These are phyloP conservation scores for Leucopsar rothschildi DNA, from an alignment of 2,113 vertebrate species.

Conservation along the genomic window DNA sequence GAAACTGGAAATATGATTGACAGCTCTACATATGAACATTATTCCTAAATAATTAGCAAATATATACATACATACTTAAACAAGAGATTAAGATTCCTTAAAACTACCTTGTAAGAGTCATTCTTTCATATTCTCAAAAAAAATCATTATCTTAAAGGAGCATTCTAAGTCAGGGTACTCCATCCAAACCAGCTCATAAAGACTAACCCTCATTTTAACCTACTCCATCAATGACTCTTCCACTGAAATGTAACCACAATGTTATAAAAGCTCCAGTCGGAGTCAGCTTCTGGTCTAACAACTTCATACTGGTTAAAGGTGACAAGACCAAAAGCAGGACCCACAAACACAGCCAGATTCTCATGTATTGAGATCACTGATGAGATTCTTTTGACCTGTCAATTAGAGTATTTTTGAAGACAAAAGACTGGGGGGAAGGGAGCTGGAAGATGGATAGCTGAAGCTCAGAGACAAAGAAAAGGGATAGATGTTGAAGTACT, in stretches of 20 bases:
- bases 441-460: neutral
- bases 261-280: neutral
- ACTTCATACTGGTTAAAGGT: neutral
- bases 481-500: neutral
- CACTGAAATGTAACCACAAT: neutral
- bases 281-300: neutral
- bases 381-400: constrained; percentile 36
- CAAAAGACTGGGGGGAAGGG: constrained; percentile 53
- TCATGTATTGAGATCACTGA: constrained; percentile 31
- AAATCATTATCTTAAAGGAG: neutral
- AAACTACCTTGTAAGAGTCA: neutral
- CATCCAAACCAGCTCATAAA: neutral
- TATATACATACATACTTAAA: neutral
- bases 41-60: neutral
- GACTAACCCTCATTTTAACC: neutral
- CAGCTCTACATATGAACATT: neutral
- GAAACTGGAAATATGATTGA: neutral
- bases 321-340: constrained; percentile 36
- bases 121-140: neutral
- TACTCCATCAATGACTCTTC: neutral
- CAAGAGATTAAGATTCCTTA: neutral
- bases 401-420: constrained; percentile 48
- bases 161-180: neutral
- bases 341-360: neutral
- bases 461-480: constrained; percentile 21